Evolutionary conservation across 2,888 invertebrate genomes (phyloP).

Genomic region (Metellina segmentata): DNA sequence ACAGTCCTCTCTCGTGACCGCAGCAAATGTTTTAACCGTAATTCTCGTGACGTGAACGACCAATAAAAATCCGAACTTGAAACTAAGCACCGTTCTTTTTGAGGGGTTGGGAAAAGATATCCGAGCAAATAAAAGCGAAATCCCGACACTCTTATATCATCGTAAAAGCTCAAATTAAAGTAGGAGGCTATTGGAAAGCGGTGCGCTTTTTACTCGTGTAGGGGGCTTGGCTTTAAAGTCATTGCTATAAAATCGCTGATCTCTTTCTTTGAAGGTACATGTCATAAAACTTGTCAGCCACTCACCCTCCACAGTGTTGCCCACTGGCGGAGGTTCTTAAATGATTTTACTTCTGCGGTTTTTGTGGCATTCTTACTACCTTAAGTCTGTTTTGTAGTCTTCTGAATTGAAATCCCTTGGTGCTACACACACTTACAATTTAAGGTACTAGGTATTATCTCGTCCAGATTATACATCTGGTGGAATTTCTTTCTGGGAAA

Average conservation of each 20-base stretch:
- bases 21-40: slow-evolving; percentile 5
- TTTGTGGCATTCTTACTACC: not conserved
- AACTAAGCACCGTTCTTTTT: slow-evolving; percentile 58
- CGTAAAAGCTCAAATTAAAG: slow-evolving; percentile 73
- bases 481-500: too few species aligned
- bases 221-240: slow-evolving; percentile 58
- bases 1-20: not conserved
- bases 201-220: not conserved
- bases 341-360: not conserved
- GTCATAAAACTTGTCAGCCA: slow-evolving; percentile 56
- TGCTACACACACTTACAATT: too few species aligned
- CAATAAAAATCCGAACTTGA: slow-evolving; percentile 58
- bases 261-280: slow-evolving; percentile 35
- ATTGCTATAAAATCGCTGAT: slow-evolving; percentile 66
- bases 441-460: too few species aligned
- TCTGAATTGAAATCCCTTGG: too few species aligned
- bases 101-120: not conserved
- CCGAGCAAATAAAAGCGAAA: slow-evolving; percentile 54
- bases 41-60: slow-evolving; percentile 60
- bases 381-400: slow-evolving; percentile 22
- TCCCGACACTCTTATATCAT: slow-evolving; percentile 63
- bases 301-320: not conserved
- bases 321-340: not conserved
- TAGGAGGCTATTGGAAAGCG: slow-evolving; percentile 20
- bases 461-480: too few species aligned